Percentiles rank a stretch among this genome's conserved stretches.
These are phyloP conservation scores for Sebastiscus albofasciatus DNA, from an alignment of 2,797 vertebrate genomes.

Conservation along the genomic window DNA sequence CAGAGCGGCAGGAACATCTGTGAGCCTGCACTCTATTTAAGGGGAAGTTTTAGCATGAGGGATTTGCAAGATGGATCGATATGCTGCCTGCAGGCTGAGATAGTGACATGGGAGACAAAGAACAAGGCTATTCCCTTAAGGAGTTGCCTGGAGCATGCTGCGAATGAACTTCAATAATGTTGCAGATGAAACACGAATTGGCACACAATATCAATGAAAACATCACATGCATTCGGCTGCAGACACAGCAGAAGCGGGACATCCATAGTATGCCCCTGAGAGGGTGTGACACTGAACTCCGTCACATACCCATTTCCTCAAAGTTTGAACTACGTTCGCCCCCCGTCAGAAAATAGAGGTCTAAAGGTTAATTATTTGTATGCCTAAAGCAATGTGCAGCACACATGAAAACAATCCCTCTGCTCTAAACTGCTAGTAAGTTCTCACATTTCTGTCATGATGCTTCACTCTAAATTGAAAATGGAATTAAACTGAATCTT, in stretches of 20 bases:
- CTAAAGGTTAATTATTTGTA: slow-evolving; percentile 17
- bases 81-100: slow-evolving; percentile 44
- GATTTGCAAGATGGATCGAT: slow-evolving; percentile 62
- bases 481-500: background rate
- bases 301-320: background rate
- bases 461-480: background rate
- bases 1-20: slow-evolving; percentile 32
- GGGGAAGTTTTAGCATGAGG: slow-evolving; percentile 35
- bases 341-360: background rate
- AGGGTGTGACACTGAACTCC: background rate
- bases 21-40: slow-evolving; percentile 25
- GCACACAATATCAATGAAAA: slow-evolving; percentile 39
- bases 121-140: slow-evolving; percentile 51
- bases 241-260: slow-evolving; percentile 2
- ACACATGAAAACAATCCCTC: background rate
- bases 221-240: slow-evolving; percentile 6
- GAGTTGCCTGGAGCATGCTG: slow-evolving; percentile 43
- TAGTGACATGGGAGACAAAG: slow-evolving; percentile 47
- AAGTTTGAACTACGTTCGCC: background rate
- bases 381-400: background rate
- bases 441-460: background rate
- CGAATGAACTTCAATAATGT: slow-evolving; percentile 60
- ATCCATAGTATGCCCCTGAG: background rate
- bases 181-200: slow-evolving; percentile 50
- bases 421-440: background rate